Percentiles rank a stretch among this genome's conserved stretches.
Evolutionary conservation across 2,888 invertebrate species (phyloP).

Genomic region (Melinaea marsaeus): DNA sequence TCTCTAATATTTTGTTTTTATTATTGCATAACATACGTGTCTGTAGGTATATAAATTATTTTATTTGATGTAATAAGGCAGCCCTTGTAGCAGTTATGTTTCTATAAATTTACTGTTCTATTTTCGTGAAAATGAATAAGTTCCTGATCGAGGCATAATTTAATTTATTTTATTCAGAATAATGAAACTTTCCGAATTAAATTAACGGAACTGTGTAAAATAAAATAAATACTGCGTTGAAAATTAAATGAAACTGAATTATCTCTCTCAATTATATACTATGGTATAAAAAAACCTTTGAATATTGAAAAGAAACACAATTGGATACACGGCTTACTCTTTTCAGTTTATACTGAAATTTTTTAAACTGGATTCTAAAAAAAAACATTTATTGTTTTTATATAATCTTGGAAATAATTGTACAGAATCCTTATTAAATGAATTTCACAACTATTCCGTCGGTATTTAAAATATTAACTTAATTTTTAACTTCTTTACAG

Average conservation of each 20-base stretch:
- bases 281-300: slow-evolving; percentile 25
- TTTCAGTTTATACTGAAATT: slow-evolving; percentile 19
- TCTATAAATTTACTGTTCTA: no score
- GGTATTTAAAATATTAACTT: neutral
- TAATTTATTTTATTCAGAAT: no score
- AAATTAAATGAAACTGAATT: slow-evolving; percentile 31
- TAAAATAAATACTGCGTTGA: slow-evolving; percentile 20
- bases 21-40: no score
- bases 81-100: no score
- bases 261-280: slow-evolving; percentile 27
- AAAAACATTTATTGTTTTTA: slow-evolving; percentile 11
- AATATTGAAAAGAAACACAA: slow-evolving; percentile 28
- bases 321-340: slow-evolving; percentile 20
- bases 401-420: slow-evolving; percentile 6
- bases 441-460: no score
- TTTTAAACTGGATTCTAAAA: slow-evolving; percentile 24
- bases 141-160: no score
- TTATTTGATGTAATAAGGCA: no score
- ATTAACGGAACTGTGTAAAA: slow-evolving; percentile 9
- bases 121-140: neutral
- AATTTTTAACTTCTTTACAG: no score
- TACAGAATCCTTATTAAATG: neutral
- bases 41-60: no score
- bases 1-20: no score
- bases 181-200: neutral